These are phyloP conservation scores for Parazoanthus swiftii DNA, from an alignment of 92 coral and sea anemone species.

Conservation along the genomic window DNA sequence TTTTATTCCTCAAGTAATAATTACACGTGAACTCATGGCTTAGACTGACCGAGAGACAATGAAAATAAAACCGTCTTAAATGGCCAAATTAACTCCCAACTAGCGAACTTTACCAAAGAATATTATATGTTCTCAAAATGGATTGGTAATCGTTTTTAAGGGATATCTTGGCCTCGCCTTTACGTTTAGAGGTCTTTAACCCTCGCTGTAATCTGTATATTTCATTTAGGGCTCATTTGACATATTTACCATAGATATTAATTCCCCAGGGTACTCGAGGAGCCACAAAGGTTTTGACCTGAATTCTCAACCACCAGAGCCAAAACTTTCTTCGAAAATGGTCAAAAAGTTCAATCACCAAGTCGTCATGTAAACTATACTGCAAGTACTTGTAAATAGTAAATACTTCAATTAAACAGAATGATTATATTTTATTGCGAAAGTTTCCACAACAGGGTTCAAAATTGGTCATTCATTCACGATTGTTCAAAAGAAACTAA, in stretches of 20 bases:
- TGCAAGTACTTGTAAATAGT: not conserved
- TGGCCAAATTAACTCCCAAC: not conserved
- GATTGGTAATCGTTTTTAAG: not conserved
- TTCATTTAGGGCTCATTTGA: not conserved
- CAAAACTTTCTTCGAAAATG: too few relatives aligned
- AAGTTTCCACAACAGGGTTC: not conserved
- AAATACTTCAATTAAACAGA: not conserved
- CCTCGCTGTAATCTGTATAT: not conserved
- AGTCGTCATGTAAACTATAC: not conserved
- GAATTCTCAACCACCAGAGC: not conserved
- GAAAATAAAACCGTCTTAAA: not conserved
- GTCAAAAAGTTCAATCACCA: not conserved
- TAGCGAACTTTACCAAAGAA: not conserved
- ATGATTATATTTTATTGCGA: not conserved
- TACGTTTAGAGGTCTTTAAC: not conserved
- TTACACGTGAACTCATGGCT: not conserved
- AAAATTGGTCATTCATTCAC: too few relatives aligned
- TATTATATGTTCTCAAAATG: not conserved
- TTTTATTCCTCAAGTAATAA: conserved; percentile 11
- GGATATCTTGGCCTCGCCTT: not conserved
- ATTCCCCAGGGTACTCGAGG: not conserved
- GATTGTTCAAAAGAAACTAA: too few relatives aligned
- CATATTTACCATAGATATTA: too few relatives aligned
- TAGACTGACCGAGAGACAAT: not conserved
- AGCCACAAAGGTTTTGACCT: not conserved